A percentile compares a stretch with the other conserved stretches of the same genome.
Conservation (phyloP, 2,113 vertebrate species). For the Megaleporinus macrocephalus region DNA sequence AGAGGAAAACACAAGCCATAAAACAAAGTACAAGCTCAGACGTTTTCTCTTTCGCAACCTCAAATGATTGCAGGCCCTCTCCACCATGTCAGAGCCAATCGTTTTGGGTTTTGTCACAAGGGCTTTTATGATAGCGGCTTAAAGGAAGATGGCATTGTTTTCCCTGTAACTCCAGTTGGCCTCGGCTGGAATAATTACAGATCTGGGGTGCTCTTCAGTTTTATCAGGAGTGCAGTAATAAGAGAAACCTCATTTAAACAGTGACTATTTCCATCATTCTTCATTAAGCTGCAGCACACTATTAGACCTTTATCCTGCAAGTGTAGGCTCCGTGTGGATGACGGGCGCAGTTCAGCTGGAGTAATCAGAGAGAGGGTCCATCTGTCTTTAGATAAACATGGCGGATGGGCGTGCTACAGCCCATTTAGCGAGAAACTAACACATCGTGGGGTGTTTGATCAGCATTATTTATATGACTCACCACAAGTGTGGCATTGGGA, state of each 20-base stretch:
- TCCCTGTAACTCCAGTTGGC: conserved; percentile 4
- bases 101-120: conserved; percentile 70
- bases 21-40: conserved; percentile 69
- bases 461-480: conserved; percentile 63
- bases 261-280: conserved; percentile 20
- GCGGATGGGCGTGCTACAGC: conserved; percentile 66
- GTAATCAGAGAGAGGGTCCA: conserved; percentile 75
- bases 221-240: conserved; percentile 16
- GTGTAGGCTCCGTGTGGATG: conserved; percentile 38
- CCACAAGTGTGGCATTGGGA: conserved; percentile 50
- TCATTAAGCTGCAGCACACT: conserved; percentile 17
- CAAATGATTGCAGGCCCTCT: conserved; percentile 73
- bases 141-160: conserved; percentile 49
- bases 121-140: conserved; percentile 62
- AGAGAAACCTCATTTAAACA: conserved; percentile 13
- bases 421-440: conserved; percentile 73
- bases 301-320: not conserved
- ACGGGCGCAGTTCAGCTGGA: conserved; percentile 59
- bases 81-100: conserved; percentile 68
- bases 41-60: conserved; percentile 62
- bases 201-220: conserved; percentile 3
- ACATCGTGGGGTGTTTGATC: conserved; percentile 60
- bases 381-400: conserved; percentile 75
- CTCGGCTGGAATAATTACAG: conserved; percentile 31
- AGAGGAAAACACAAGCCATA: conserved; percentile 63